Conservation (phyloP, 92 coral and sea anemone species). For the Zoanthus sansibaricus region DNA sequence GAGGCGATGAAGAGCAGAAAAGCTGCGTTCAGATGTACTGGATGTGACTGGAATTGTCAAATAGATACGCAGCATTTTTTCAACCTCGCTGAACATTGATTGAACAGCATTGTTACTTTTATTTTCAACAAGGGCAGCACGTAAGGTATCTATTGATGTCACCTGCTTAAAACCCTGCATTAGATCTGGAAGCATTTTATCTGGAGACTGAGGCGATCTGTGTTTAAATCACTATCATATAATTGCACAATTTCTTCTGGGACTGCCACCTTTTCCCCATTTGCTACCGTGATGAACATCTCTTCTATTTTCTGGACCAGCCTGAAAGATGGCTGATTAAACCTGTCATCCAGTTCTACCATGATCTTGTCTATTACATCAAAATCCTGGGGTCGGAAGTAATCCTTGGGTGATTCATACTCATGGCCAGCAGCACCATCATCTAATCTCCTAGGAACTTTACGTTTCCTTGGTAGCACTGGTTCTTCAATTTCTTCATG, state of each 20-base stretch:
- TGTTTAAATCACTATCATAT: not conserved
- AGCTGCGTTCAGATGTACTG: not conserved
- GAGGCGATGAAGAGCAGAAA: not conserved
- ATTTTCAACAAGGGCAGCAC: no score
- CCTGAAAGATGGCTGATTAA: constrained; percentile 6
- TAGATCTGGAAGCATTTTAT: constrained; percentile 18
- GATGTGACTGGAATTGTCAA: not conserved
- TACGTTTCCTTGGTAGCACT: constrained; percentile 25
- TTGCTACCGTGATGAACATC: not conserved
- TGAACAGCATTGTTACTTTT: no score
- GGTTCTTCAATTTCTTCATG: constrained; percentile 5
- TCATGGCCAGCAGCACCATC: not conserved
- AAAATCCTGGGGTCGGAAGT: constrained; percentile 4
- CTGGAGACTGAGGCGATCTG: not conserved
- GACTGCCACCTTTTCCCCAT: not conserved
- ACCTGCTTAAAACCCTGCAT: constrained; percentile 8
- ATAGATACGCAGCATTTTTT: no score
- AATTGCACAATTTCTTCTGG: not conserved
- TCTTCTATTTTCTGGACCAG: constrained; percentile 5
- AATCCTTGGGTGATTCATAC: constrained; percentile 26
- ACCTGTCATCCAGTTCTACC: not conserved
- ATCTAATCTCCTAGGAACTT: constrained; percentile 17
- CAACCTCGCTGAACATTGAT: no score
- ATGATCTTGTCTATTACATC: constrained; percentile 3
- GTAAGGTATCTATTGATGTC: no score